Evolutionary conservation across 2,888 invertebrate species (phyloP).

Genomic region (Trichogramma evanescens): DNA sequence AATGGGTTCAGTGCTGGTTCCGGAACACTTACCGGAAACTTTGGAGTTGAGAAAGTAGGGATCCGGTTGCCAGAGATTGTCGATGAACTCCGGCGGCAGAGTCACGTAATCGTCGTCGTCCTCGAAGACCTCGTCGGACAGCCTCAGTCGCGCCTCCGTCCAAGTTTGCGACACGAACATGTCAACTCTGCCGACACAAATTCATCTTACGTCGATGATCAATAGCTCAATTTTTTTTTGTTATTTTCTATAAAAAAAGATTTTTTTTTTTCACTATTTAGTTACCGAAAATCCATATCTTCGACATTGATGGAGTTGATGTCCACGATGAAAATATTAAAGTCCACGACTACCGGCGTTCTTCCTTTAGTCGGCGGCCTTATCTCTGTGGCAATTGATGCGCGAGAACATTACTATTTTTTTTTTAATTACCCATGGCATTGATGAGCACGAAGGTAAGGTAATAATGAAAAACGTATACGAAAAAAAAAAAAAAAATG

Average conservation of each 20-base stretch:
- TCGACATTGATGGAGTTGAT: constrained; percentile 83
- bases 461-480: no score
- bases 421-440: neutral
- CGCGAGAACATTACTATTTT: neutral
- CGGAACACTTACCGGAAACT: constrained; percentile 60
- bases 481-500: neutral
- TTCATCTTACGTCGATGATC: neutral
- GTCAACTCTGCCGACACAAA: constrained; percentile 58
- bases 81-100: constrained; percentile 71
- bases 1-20: no score
- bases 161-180: constrained; percentile 79
- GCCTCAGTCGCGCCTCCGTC: constrained; percentile 68
- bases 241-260: neutral
- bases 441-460: constrained; percentile 11
- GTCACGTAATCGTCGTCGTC: constrained; percentile 75
- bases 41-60: constrained; percentile 80
- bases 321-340: constrained; percentile 77
- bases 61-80: constrained; percentile 83
- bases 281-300: constrained; percentile 81
- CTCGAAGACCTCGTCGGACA: constrained; percentile 72
- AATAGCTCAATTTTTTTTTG: neutral
- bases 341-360: constrained; percentile 68
- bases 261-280: neutral
- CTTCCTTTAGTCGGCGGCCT: constrained; percentile 68
- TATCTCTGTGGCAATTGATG: constrained; percentile 56